A percentile compares a stretch with the other conserved stretches of the same genome.
phyloP scores from a whole-genome alignment of 2,888 invertebrate genomes.

The Drepana falcataria region DNA sequence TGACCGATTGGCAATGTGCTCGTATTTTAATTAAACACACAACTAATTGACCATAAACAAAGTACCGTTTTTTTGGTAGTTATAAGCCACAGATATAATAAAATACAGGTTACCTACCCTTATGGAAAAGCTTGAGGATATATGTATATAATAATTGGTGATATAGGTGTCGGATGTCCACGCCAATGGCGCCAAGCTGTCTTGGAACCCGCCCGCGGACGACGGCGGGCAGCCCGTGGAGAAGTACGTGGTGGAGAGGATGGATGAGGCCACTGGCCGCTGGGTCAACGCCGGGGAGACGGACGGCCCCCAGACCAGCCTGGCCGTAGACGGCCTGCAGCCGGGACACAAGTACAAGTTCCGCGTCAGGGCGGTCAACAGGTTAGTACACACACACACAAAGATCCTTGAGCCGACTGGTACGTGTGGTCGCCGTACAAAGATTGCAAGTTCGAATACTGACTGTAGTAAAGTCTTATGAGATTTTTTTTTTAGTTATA shows the following conservation, averaged over 20 bases:
- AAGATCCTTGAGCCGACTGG: too few relatives aligned
- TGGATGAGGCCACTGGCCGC: constrained; percentile 94
- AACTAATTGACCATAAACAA: too few relatives aligned
- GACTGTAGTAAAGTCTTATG: too few relatives aligned
- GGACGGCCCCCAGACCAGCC: constrained; percentile 86
- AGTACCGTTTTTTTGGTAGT: too few relatives aligned
- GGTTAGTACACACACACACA: constrained; percentile 45
- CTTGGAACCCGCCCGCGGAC: constrained; percentile 96
- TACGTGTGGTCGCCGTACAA: too few relatives aligned
- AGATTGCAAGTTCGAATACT: too few relatives aligned
- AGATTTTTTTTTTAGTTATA: too few relatives aligned
- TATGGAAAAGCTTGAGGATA: background rate
- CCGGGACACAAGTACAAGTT: constrained; percentile 99
- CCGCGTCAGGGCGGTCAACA: constrained; percentile 96
- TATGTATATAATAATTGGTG: too few relatives aligned
- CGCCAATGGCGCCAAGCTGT: constrained; percentile 92
- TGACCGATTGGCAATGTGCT: too few relatives aligned
- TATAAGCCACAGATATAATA: too few relatives aligned
- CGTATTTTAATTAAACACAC: background rate
- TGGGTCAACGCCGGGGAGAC: constrained; percentile 97
- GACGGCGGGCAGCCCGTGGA: constrained; percentile 97
- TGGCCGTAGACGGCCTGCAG: constrained; percentile 89
- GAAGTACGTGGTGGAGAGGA: constrained; percentile 95
- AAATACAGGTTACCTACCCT: too few relatives aligned
- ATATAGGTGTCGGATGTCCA: constrained; percentile 85